Evolutionary conservation across 2,113 vertebrate species (phyloP).

Genomic region (Todiramphus chloris): DNA sequence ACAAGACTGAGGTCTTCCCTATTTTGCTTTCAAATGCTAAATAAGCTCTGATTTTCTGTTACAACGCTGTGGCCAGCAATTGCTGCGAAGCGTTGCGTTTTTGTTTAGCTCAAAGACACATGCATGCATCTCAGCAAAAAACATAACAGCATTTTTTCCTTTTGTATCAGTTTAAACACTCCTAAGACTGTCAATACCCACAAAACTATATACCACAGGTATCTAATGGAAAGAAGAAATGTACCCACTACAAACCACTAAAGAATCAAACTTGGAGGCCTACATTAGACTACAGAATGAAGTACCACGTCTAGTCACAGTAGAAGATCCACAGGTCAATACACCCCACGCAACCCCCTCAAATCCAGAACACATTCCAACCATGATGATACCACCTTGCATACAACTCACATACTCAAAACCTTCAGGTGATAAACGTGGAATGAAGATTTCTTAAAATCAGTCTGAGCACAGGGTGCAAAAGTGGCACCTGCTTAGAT

Average conservation of each 20-base stretch:
- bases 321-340: background rate
- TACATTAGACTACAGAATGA: background rate
- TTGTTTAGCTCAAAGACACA: background rate
- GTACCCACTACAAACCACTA: too few species aligned
- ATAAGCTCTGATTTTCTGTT: background rate
- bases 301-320: background rate
- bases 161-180: background rate
- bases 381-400: background rate
- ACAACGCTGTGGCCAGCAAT: background rate
- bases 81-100: background rate
- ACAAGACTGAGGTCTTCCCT: background rate
- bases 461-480: background rate
- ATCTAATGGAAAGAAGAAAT: background rate
- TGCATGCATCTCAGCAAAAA: background rate
- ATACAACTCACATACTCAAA: background rate
- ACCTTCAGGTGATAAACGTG: background rate
- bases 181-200: background rate
- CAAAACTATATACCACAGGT: background rate
- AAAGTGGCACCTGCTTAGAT: background rate
- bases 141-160: rapidly evolving
- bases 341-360: background rate
- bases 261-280: rapidly evolving
- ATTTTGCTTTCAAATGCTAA: background rate
- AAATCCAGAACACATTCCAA: background rate
- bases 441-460: background rate